Evolutionary conservation across 64 coral and sea anemone species (phyloP).

Genomic region (Dendronephthya gigantea): DNA sequence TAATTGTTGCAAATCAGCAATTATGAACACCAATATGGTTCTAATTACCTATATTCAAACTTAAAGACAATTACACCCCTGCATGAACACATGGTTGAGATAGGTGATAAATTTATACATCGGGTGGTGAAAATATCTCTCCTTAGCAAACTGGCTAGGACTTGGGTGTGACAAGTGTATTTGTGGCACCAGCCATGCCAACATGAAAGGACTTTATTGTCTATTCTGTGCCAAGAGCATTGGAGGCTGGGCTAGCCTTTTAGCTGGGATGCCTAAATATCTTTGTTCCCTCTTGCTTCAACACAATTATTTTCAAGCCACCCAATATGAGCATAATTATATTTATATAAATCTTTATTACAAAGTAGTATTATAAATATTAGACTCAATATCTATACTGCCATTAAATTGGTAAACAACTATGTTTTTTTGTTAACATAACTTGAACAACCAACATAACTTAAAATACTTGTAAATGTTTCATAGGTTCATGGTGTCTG

Average conservation of each 20-base stretch:
- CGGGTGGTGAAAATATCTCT: no score
- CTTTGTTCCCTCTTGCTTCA: neutral
- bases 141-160: neutral
- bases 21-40: no score
- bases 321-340: neutral
- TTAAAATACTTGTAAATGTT: neutral
- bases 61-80: no score
- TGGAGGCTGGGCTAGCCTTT: neutral
- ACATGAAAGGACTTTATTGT: neutral
- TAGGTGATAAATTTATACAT: no score
- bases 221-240: neutral
- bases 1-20: no score
- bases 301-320: neutral
- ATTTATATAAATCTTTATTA: neutral
- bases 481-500: neutral
- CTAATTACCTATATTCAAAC: no score
- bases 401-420: neutral
- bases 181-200: neutral
- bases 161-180: neutral
- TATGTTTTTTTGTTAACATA: neutral
- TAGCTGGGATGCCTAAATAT: neutral
- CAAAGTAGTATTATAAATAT: neutral
- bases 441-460: neutral
- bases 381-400: no score
- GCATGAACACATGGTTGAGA: no score